Conservation (phyloP, 2,113 vertebrate species). For the Pantherophis guttatus region DNA sequence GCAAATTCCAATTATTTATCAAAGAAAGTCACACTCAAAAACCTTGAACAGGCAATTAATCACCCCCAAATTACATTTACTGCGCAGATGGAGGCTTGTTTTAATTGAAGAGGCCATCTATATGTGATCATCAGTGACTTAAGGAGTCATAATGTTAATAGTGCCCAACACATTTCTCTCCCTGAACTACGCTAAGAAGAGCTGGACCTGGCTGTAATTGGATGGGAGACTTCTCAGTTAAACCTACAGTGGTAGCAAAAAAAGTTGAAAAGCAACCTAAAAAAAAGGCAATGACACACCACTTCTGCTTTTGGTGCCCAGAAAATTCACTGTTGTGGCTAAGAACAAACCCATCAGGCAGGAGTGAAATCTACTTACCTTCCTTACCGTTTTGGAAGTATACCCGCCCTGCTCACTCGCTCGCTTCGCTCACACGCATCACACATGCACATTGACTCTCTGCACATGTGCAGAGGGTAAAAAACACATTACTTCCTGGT, state of each 20-base stretch:
- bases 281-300: not conserved
- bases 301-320: not conserved
- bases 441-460: too few relatives aligned
- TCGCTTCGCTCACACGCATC: too few relatives aligned
- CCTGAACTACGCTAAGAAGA: not conserved
- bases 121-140: not conserved
- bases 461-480: too few relatives aligned
- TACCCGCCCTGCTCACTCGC: too few relatives aligned
- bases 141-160: not conserved
- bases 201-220: not conserved
- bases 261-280: not conserved
- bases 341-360: too few relatives aligned
- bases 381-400: too few relatives aligned
- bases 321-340: not conserved
- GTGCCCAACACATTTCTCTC: not conserved
- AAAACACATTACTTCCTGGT: too few relatives aligned
- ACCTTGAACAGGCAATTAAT: not conserved
- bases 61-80: not conserved
- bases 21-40: not conserved
- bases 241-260: not conserved
- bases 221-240: not conserved
- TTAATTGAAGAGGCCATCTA: not conserved
- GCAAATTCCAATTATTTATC: constrained; percentile 5
- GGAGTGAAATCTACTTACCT: too few relatives aligned
- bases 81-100: not conserved